phyloP scores from a whole-genome alignment of 2,888 invertebrate species.

The Archips xylosteana region DNA sequence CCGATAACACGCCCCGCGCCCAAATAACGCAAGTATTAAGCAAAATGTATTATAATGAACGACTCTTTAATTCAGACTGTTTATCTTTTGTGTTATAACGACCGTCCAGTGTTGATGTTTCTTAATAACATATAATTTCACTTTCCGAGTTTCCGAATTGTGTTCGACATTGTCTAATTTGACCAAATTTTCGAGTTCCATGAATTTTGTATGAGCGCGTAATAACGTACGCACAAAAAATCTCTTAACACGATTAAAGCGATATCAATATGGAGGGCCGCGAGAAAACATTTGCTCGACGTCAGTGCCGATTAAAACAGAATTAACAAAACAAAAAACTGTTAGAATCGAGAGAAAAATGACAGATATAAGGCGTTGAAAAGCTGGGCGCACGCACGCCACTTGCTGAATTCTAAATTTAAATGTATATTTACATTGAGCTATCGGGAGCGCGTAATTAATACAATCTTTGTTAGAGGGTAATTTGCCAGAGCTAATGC shows the following conservation, averaged over 20 bases:
- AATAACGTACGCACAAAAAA: conserved; percentile 54
- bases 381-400: conserved; percentile 63
- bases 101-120: conserved; percentile 81
- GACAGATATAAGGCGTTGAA: conserved; percentile 77
- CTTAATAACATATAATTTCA: conserved; percentile 82
- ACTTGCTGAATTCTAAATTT: conserved; percentile 79
- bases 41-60: conserved; percentile 79
- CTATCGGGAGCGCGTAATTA: conserved; percentile 85
- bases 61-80: conserved; percentile 80
- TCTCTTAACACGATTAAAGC: conserved; percentile 25
- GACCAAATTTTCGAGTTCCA: conserved; percentile 69
- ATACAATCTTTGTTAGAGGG: conserved; percentile 86
- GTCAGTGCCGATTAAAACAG: conserved; percentile 58
- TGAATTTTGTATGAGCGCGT: conserved; percentile 70
- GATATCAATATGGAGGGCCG: conserved; percentile 35
- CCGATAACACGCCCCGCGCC: conserved; percentile 71
- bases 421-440: conserved; percentile 80
- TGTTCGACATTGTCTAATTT: conserved; percentile 77
- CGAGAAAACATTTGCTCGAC: conserved; percentile 50
- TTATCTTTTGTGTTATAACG: conserved; percentile 83
- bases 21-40: conserved; percentile 78
- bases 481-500: conserved; percentile 86
- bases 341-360: conserved; percentile 68
- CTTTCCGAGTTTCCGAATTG: conserved; percentile 78
- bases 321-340: conserved; percentile 54